Conservation (phyloP, 1,140 invertebrate genomes). For the Amphibalanus amphitrite region DNA sequence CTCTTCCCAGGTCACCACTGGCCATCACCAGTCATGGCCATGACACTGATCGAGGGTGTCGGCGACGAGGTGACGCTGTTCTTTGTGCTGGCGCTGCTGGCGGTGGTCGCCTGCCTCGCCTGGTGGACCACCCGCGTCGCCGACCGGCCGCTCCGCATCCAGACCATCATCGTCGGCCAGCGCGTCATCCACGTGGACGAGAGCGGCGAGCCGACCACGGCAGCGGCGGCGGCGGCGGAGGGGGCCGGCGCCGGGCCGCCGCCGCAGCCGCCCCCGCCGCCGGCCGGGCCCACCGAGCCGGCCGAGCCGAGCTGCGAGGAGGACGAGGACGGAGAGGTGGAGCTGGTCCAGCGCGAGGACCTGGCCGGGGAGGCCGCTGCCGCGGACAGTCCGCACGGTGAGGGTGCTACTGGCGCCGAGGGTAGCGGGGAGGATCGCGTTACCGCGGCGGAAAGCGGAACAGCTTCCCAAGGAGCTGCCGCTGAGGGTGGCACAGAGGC, state of each 20-base stretch:
- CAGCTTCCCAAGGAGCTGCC: no score
- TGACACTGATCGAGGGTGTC: conserved; percentile 2
- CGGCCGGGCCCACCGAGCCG: no score
- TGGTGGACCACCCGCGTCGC: background rate
- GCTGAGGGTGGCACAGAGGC: no score
- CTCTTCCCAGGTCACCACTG: no score
- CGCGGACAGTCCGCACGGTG: no score
- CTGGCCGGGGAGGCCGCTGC: no score
- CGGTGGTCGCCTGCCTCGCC: background rate
- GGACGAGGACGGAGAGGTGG: background rate
- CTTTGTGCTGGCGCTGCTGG: background rate
- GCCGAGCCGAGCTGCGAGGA: background rate
- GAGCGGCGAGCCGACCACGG: background rate
- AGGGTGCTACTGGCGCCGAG: no score
- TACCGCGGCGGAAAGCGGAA: no score
- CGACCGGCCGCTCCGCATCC: background rate
- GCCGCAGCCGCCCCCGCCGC: no score
- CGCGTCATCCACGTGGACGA: conserved; percentile 4
- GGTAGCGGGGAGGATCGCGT: no score
- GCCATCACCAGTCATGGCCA: background rate
- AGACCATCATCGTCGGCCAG: background rate
- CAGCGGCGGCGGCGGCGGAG: background rate
- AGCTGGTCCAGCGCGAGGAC: background rate
- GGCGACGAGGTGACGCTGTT: conserved; percentile 5
- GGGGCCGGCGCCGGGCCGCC: no score